Evolutionary conservation across 2,888 invertebrate genomes (phyloP).

Genomic region (Bombylius major): DNA sequence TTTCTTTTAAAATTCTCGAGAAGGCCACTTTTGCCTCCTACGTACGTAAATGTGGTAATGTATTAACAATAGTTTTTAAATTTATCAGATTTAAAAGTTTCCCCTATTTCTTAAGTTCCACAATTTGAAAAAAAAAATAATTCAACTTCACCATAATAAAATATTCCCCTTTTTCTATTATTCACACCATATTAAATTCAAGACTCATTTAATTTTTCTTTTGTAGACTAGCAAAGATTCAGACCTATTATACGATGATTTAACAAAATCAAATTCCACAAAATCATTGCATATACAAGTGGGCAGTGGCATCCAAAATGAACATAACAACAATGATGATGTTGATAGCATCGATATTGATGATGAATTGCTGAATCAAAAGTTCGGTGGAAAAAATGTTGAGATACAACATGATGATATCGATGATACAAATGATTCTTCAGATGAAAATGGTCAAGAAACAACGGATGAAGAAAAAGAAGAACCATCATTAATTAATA

Average conservation of each 20-base stretch:
- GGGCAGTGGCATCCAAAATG: conserved; percentile 16
- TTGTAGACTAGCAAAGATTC: conserved; percentile 19
- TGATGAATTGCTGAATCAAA: conserved; percentile 23
- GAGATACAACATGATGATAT: conserved; percentile 6
- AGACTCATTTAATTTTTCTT: background rate
- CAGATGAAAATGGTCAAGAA: background rate
- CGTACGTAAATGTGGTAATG: no score
- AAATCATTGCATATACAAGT: conserved; percentile 9
- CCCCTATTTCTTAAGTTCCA: no score
- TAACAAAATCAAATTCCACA: conserved; percentile 18
- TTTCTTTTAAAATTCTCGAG: no score
- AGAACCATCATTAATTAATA: conserved; percentile 6
- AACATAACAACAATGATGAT: conserved; percentile 1
- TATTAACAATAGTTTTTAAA: no score
- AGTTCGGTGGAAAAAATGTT: conserved; percentile 7
- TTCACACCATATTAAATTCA: background rate
- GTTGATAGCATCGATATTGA: conserved; percentile 22
- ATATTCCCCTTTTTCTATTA: background rate
- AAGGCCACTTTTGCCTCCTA: no score
- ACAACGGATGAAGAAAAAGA: conserved; percentile 1
- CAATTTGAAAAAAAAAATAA: no score
- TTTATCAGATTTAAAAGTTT: no score
- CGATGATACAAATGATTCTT: background rate
- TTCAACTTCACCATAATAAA: background rate
- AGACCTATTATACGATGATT: conserved; percentile 24